Base-by-base conservation (phyloP, 2,888 invertebrate genomes). In the Cactoblastis cactorum region DNA sequence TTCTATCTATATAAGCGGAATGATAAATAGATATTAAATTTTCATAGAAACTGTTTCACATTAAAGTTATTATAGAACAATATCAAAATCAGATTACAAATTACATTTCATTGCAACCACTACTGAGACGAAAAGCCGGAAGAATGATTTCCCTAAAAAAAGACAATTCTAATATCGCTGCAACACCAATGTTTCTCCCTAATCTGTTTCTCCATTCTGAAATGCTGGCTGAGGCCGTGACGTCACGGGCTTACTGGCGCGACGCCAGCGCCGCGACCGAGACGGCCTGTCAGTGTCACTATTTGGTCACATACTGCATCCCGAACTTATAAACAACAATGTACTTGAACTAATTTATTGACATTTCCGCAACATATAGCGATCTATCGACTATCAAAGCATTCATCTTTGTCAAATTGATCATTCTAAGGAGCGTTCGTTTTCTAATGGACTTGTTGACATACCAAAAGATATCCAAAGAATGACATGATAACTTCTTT, bases 271-370 rank as follows among this genome's bases (percentile, higher is more conserved):
- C 34, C 55, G 54, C 62, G 58, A 60, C 58, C 62, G 67, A 74
- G 73, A 71, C 75, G 64, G 70, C 69, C 63, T 77, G 79, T 79
- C 79, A 81, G 75, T 80, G 74, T 71, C 70, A 63, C 59, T 58
- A 66, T 63, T 72, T 65, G 64, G 62, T 63, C 65, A 67, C 66
- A 58, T 58, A 66, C 63, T 67, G 63, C 67, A 68, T 61, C 59
- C 65, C 58, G 55, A 35, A 51, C 52, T 59, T 55, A 62, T 56
- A 64, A 66, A 71, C 64, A 69, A 62, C 58, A 51, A 53, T 63
- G 62, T 61, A 65, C 70, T 69, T 69, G 67, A 59, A 53, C 57
- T 62, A 56, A 59, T 62, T 62, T 62, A 59, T 59, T 9, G 54
- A 19, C 48, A 51, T 65, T 70, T 74, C 71, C 74, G 65, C 56